These are phyloP conservation scores for Pterostichus madidus DNA, from an alignment of 2,888 invertebrate genomes.

Conservation along the genomic window DNA sequence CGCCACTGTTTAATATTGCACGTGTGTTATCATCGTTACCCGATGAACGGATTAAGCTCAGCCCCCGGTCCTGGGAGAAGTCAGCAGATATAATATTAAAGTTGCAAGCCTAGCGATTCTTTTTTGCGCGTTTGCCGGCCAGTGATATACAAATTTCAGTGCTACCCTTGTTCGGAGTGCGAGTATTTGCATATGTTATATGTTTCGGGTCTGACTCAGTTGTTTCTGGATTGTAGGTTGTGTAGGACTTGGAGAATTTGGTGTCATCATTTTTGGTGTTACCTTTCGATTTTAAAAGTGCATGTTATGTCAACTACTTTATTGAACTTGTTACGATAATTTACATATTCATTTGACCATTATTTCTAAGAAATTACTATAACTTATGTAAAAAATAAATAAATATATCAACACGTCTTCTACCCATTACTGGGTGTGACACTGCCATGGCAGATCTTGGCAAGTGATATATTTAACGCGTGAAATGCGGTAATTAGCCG, in stretches of 20 bases:
- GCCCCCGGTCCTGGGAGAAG: conserved; percentile 15
- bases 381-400: no score
- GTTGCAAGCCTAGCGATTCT: conserved; percentile 54
- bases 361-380: no score
- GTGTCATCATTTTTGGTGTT: conserved; percentile 45
- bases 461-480: no score
- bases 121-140: conserved; percentile 33
- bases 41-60: conserved; percentile 55
- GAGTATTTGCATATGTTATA: conserved; percentile 61
- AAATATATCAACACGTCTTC: no score
- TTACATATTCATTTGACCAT: no score
- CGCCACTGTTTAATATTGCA: conserved; percentile 62
- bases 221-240: conserved; percentile 38
- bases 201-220: conserved; percentile 53
- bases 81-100: conserved; percentile 60
- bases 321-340: no score
- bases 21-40: conserved; percentile 57
- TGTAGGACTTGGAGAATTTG: conserved; percentile 1
- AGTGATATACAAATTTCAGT: conserved; percentile 51
- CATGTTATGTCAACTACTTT: no score
- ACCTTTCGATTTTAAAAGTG: conserved; percentile 39
- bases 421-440: no score
- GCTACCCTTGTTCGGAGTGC: conserved; percentile 42
- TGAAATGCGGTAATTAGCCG: no score
- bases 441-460: no score